These are phyloP conservation scores for Zapornia atra DNA, from an alignment of 2,113 vertebrate genomes.

Conservation along the genomic window DNA sequence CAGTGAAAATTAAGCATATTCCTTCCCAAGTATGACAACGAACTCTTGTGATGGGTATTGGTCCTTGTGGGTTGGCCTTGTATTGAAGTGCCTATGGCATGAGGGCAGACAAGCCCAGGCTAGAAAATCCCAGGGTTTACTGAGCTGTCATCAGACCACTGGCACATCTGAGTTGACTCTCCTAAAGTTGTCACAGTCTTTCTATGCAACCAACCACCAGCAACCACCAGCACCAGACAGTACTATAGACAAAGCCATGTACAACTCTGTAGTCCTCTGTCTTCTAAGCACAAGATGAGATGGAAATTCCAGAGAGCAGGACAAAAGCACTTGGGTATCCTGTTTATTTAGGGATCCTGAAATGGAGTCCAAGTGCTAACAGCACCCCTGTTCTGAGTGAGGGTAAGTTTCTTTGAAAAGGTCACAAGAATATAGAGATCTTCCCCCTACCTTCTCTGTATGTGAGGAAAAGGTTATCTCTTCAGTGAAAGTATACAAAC, in stretches of 20 bases:
- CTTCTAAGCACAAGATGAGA: background rate
- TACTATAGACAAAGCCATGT: background rate
- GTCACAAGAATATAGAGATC: background rate
- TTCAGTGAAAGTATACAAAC: background rate
- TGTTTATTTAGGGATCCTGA: background rate
- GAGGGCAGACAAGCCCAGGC: background rate
- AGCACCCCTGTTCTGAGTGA: background rate
- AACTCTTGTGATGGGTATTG: background rate
- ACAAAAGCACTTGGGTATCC: background rate
- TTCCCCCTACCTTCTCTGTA: background rate
- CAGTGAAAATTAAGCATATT: background rate
- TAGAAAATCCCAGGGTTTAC: background rate
- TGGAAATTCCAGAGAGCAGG: background rate
- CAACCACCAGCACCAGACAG: background rate
- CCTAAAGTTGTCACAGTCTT: background rate
- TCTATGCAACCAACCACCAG: background rate
- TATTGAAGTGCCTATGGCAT: accelerated
- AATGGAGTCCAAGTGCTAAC: background rate
- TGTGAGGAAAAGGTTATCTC: background rate
- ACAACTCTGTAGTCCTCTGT: background rate
- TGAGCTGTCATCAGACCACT: background rate
- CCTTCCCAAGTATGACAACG: background rate
- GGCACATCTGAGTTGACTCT: background rate
- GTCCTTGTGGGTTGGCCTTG: background rate
- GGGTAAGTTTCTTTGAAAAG: background rate